Evolutionary conservation across 2,113 vertebrate genomes (phyloP).

Genomic region (Mastomys coucha): DNA sequence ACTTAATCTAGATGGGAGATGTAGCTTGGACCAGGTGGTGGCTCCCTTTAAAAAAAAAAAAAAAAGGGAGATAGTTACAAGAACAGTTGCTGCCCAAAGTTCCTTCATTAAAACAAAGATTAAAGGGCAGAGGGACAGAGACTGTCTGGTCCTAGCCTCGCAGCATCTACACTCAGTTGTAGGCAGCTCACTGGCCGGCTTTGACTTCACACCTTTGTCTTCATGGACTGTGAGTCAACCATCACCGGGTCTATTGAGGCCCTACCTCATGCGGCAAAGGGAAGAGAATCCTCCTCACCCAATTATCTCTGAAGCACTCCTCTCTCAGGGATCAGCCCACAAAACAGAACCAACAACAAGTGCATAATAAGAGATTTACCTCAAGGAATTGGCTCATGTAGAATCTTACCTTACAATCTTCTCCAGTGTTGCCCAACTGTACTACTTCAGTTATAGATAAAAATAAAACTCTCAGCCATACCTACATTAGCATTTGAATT

Average conservation of each 20-base stretch:
- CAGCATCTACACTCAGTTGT: background rate
- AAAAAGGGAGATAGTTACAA: background rate
- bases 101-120: background rate
- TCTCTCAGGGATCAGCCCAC: background rate
- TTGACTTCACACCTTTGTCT: background rate
- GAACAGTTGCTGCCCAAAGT: background rate
- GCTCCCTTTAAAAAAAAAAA: background rate
- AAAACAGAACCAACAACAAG: background rate
- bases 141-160: too few relatives aligned
- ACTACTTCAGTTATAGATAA: background rate
- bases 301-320: background rate
- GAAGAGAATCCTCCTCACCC: background rate
- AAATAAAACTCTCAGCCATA: background rate
- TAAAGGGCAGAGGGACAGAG: too few relatives aligned
- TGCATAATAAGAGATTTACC: background rate
- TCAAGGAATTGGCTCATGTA: background rate
- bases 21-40: too few relatives aligned
- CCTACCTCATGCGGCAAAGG: too few relatives aligned
- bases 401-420: background rate
- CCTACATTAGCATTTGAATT: background rate
- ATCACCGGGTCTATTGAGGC: background rate
- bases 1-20: background rate
- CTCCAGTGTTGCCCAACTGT: background rate
- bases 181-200: background rate
- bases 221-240: background rate